phyloP scores from a whole-genome alignment of 2,888 invertebrate species.

The Drosophila gaucha region DNA sequence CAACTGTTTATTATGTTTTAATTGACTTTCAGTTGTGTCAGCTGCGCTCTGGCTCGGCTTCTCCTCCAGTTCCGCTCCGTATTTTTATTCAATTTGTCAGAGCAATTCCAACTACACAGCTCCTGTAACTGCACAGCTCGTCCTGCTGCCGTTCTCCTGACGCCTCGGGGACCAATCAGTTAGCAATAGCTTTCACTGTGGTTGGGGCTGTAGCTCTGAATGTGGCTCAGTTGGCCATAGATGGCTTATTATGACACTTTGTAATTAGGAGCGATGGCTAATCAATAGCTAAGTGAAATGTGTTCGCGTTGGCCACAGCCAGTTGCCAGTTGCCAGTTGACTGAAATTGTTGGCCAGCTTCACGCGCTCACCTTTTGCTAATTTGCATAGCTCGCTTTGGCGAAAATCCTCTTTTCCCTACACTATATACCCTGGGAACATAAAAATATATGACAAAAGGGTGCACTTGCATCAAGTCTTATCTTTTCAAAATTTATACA shows the following conservation, averaged over 20 bases:
- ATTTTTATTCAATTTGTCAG: constrained; percentile 77
- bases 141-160: constrained; percentile 2
- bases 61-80: constrained; percentile 33
- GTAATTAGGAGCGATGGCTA: constrained; percentile 65
- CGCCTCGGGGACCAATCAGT: constrained; percentile 51
- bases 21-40: constrained; percentile 65
- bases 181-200: constrained; percentile 24
- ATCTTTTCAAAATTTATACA: no score
- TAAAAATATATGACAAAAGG: background rate
- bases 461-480: no score
- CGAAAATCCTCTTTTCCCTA: constrained; percentile 22
- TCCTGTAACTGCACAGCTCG: constrained; percentile 6
- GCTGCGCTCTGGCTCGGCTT: constrained; percentile 21
- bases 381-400: constrained; percentile 43
- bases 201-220: no score
- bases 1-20: constrained; percentile 59
- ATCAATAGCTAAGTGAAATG: constrained; percentile 69
- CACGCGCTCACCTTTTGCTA: constrained; percentile 10
- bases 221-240: constrained; percentile 17
- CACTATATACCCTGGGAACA: background rate
- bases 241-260: constrained; percentile 59
- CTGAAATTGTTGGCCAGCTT: constrained; percentile 23
- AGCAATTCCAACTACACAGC: constrained; percentile 62
- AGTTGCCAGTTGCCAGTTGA: constrained; percentile 27
- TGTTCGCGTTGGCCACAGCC: constrained; percentile 48